A percentile compares a stretch with the other conserved stretches of the same genome.
phyloP scores from a whole-genome alignment of 2,888 invertebrate genomes.

The Epinotia bilunana region DNA sequence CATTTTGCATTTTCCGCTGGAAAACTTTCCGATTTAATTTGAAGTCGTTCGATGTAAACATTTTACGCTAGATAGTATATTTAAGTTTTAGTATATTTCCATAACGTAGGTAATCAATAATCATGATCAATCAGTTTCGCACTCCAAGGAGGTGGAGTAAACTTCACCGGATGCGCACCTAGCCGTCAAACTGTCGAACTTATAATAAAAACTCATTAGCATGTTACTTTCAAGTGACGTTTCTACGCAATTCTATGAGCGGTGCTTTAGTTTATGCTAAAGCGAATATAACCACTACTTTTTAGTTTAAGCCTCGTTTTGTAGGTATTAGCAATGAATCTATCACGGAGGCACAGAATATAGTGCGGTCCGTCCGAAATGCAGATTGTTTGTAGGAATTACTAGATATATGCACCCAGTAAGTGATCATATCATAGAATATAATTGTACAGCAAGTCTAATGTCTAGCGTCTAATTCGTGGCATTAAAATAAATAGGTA shows the following conservation, averaged over 20 bases:
- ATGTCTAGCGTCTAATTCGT: conserved; percentile 9
- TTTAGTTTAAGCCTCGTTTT: not conserved
- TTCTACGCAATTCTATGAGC: not conserved
- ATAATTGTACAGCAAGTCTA: not conserved
- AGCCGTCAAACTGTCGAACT: conserved; percentile 3
- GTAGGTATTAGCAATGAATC: not conserved
- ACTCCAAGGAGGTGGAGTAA: conserved; percentile 6
- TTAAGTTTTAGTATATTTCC: too few relatives aligned
- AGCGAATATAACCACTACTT: too few relatives aligned
- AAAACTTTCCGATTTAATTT: too few relatives aligned
- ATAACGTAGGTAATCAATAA: too few relatives aligned
- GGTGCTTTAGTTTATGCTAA: too few relatives aligned
- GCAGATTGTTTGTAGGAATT: not conserved
- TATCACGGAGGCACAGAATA: too few relatives aligned
- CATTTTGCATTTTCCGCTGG: not conserved
- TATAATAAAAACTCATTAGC: conserved; percentile 18
- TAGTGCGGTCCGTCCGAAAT: too few relatives aligned
- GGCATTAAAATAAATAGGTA: conserved; percentile 16
- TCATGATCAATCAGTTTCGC: conserved; percentile 2
- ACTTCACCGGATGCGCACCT: not conserved
- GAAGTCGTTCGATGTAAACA: too few relatives aligned
- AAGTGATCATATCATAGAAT: not conserved
- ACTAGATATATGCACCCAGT: not conserved
- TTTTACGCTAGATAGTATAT: too few relatives aligned
- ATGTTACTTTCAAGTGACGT: conserved; percentile 14